These are phyloP conservation scores for Acanthornis magna DNA, from an alignment of 2,797 vertebrate species.

Conservation along the genomic window DNA sequence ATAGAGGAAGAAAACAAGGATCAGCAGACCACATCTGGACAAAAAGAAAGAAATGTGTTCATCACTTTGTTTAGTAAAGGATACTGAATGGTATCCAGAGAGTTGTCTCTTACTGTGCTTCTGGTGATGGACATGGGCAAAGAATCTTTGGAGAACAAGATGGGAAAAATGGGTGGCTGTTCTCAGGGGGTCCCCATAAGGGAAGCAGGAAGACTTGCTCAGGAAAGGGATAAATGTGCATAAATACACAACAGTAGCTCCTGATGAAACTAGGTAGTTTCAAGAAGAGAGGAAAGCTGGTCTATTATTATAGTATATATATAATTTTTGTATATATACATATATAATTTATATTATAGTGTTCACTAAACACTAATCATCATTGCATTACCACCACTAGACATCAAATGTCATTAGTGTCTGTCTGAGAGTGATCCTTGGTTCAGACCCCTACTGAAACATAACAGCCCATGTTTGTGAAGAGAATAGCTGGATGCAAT, in stretches of 20 bases:
- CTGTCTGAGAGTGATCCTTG: not conserved
- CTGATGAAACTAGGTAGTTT: not conserved
- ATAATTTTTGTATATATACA: accelerated
- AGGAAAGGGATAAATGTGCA: not conserved
- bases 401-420: not conserved
- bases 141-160: not conserved
- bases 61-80: not conserved
- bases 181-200: not conserved
- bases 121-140: not conserved
- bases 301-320: accelerated
- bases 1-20: not conserved
- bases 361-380: not conserved
- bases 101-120: not conserved
- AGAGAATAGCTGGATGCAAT: accelerated
- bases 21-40: not conserved
- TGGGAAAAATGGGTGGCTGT: not conserved
- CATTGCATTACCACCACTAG: not conserved
- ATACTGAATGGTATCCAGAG: not conserved
- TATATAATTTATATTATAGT: not conserved
- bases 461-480: not conserved
- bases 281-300: not conserved
- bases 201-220: not conserved
- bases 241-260: not conserved
- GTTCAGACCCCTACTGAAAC: not conserved
- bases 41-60: not conserved